A percentile compares a stretch with the other conserved stretches of the same genome.
phyloP scores from a whole-genome alignment of 2,797 vertebrate genomes.

The Botia kubotai region DNA sequence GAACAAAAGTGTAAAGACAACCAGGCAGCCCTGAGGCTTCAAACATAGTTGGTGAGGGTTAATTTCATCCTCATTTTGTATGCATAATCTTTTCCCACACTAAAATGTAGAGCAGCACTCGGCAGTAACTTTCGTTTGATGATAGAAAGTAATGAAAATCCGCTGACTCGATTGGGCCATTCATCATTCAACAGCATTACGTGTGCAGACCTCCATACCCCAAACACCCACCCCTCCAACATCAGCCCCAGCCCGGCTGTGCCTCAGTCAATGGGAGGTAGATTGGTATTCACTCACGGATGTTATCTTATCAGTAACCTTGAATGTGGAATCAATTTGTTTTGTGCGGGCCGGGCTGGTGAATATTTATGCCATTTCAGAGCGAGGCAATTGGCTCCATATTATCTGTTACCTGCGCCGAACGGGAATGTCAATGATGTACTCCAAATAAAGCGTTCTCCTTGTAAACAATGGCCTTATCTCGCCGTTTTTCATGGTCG shows the following conservation, averaged over 20 bases:
- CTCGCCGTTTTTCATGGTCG: conserved; percentile 46
- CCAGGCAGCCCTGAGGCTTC: conserved; percentile 10
- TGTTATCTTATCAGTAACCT: conserved; percentile 57
- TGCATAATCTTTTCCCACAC: conserved; percentile 34
- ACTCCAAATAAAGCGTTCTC: conserved; percentile 42
- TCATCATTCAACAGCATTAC: conserved; percentile 31
- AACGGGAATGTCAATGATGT: conserved; percentile 54
- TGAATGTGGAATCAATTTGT: conserved; percentile 58
- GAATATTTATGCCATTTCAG: conserved; percentile 49
- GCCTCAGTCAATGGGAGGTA: conserved; percentile 40
- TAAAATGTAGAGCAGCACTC: conserved; percentile 44
- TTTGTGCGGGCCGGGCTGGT: conserved; percentile 45
- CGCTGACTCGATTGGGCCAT: conserved; percentile 30
- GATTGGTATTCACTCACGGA: conserved; percentile 49
- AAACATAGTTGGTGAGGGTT: conserved; percentile 7
- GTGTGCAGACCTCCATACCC: conserved; percentile 5
- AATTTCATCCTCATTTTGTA: conserved; percentile 39
- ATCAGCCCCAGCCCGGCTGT: neutral
- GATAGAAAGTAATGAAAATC: conserved; percentile 39
- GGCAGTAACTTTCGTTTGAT: conserved; percentile 38
- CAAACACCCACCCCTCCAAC: conserved; percentile 19
- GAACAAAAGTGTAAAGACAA: conserved; percentile 24
- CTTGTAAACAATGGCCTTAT: conserved; percentile 57
- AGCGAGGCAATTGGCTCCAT: conserved; percentile 45
- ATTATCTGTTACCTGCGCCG: conserved; percentile 49